A percentile compares a stretch with the other conserved stretches of the same genome.
Evolutionary conservation across 2,113 vertebrate species (phyloP).

Genomic region (Bubo bubo): DNA sequence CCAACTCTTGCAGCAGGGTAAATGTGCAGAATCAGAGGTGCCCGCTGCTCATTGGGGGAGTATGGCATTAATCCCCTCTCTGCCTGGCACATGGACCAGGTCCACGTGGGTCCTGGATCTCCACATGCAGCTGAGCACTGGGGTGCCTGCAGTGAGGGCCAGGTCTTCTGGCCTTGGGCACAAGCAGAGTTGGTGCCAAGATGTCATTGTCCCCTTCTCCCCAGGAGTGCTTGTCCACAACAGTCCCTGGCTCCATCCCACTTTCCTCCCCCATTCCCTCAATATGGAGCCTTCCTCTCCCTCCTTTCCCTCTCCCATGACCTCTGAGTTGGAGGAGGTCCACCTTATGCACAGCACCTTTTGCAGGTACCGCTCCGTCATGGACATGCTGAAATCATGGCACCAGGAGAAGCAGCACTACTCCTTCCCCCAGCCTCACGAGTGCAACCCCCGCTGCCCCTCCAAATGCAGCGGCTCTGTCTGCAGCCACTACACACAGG

Average conservation of each 20-base stretch:
- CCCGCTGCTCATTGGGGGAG: neutral
- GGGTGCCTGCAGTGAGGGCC: neutral
- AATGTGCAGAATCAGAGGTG: neutral
- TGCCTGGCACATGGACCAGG: neutral
- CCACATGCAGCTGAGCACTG: fast-evolving
- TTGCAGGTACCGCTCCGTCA: slow-evolving; percentile 79
- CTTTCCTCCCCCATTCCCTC: neutral
- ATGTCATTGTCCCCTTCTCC: neutral
- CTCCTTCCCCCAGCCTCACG: slow-evolving; percentile 72
- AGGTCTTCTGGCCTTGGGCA: neutral
- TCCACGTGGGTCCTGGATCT: neutral
- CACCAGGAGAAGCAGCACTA: slow-evolving; percentile 84
- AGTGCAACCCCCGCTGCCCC: slow-evolving; percentile 78
- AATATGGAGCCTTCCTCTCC: neutral
- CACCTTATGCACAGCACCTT: fast-evolving
- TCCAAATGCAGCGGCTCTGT: slow-evolving; percentile 80
- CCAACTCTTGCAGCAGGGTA: neutral
- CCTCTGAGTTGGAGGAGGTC: neutral
- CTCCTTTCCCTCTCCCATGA: fast-evolving
- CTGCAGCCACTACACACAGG: slow-evolving; percentile 92
- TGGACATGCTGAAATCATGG: slow-evolving; percentile 86
- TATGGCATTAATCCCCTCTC: neutral
- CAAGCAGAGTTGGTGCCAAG: neutral
- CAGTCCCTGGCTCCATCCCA: no score
- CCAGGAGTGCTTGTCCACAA: neutral